phyloP scores from a whole-genome alignment of 2,888 invertebrate genomes.

The Palloptera scutellata region DNA sequence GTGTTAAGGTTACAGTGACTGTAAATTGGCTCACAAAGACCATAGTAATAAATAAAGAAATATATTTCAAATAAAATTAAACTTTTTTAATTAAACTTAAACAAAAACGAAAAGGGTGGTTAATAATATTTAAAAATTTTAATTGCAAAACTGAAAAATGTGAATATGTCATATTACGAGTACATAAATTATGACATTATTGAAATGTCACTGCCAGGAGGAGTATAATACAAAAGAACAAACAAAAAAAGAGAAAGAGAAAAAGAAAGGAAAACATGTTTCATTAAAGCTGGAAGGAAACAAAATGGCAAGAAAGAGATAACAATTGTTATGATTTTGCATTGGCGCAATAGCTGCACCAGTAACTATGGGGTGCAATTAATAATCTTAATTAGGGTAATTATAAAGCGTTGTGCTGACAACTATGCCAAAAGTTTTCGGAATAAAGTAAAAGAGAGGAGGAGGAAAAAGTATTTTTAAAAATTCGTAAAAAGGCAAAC shows the following conservation, averaged over 20 bases:
- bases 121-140: too few species aligned
- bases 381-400: conserved; percentile 64
- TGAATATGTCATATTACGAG: too few species aligned
- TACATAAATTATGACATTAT: too few species aligned
- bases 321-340: too few species aligned
- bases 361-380: conserved; percentile 48
- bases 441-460: conserved; percentile 14
- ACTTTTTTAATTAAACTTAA: neutral
- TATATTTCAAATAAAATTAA: neutral
- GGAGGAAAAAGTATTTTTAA: neutral
- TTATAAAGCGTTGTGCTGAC: conserved; percentile 61
- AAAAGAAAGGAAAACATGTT: too few species aligned
- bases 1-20: neutral
- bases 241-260: too few species aligned
- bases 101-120: neutral
- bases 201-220: too few species aligned
- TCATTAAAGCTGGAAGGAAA: too few species aligned
- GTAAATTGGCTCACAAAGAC: neutral
- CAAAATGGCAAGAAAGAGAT: too few species aligned
- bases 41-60: neutral
- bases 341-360: too few species aligned
- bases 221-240: too few species aligned
- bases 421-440: conserved; percentile 59
- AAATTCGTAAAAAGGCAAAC: neutral
- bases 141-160: too few species aligned